These are phyloP conservation scores for Hormaphis cornu DNA, from an alignment of 1,140 invertebrate genomes.

Conservation along the genomic window DNA sequence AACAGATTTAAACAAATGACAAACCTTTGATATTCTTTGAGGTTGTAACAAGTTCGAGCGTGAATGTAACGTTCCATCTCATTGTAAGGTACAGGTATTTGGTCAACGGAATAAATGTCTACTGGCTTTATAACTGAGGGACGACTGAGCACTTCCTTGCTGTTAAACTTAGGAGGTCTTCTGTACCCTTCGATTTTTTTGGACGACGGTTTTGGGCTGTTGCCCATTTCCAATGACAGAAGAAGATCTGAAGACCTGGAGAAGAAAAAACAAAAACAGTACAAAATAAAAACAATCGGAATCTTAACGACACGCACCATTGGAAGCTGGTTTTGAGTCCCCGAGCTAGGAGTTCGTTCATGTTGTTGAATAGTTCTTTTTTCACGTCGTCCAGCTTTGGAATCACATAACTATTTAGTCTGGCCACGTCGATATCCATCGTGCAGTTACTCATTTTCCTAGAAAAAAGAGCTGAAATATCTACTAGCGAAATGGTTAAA, in stretches of 20 bases:
- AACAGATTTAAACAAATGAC: background rate
- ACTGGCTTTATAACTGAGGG: background rate
- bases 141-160: background rate
- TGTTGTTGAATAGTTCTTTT: background rate
- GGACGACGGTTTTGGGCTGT: background rate
- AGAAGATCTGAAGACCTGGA: slow-evolving; percentile 17
- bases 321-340: slow-evolving; percentile 13
- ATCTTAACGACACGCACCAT: background rate
- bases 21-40: slow-evolving; percentile 74
- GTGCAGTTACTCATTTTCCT: background rate
- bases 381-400: slow-evolving; percentile 3
- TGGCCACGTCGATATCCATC: slow-evolving; percentile 9
- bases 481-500: no score
- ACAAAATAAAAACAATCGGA: background rate
- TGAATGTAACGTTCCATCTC: slow-evolving; percentile 51
- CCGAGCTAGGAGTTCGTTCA: background rate
- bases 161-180: background rate
- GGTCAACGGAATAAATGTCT: background rate
- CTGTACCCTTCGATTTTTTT: slow-evolving; percentile 35
- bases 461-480: no score
- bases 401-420: background rate
- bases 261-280: background rate
- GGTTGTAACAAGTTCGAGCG: slow-evolving; percentile 83
- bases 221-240: background rate
- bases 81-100: background rate